Percentiles rank a stretch among this genome's conserved stretches.
Evolutionary conservation across 2,113 vertebrate genomes (phyloP).

Genomic region (Dendrocopos noguchii): DNA sequence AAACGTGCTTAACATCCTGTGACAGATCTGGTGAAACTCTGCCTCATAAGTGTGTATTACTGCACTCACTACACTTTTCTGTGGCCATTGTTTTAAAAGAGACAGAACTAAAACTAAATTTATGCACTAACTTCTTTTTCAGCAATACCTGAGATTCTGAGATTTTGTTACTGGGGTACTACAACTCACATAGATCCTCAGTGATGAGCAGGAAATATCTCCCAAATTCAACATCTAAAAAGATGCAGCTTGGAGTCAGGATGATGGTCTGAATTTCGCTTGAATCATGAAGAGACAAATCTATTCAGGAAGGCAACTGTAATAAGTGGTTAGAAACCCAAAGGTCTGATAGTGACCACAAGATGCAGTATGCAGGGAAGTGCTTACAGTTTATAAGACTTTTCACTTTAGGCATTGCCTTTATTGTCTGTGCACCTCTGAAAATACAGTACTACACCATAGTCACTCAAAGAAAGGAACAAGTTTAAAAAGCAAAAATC

Average conservation of each 20-base stretch:
- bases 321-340: not conserved
- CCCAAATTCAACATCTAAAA: not conserved
- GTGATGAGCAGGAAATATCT: not conserved
- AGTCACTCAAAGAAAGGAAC: not conserved
- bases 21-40: not conserved
- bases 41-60: not conserved
- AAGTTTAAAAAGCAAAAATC: not conserved
- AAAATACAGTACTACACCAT: not conserved
- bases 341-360: not conserved
- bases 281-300: not conserved
- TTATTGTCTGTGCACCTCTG: not conserved
- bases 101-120: not conserved
- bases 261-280: not conserved
- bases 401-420: not conserved
- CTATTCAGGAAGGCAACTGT: not conserved
- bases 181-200: not conserved
- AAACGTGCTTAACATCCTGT: constrained; percentile 20
- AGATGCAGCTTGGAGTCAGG: not conserved
- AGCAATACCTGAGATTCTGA: not conserved
- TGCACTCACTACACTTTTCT: not conserved
- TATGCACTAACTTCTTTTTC: not conserved
- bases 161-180: not conserved
- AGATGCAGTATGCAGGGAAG: not conserved
- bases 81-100: not conserved
- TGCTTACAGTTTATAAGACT: not conserved